A percentile compares a stretch with the other conserved stretches of the same genome.
phyloP scores from a whole-genome alignment of 1,140 invertebrate genomes.

The Archegozetes longisetosus region DNA sequence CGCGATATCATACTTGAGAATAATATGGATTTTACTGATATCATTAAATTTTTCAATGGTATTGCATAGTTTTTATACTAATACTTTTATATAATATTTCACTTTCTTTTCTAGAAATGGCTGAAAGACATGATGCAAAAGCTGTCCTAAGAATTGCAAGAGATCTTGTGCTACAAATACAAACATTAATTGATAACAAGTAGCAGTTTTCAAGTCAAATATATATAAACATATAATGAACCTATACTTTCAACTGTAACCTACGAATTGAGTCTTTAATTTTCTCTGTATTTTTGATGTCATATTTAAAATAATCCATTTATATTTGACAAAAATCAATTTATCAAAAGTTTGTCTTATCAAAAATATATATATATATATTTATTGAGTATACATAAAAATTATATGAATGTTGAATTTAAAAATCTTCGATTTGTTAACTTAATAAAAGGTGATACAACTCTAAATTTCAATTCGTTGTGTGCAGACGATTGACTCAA shows the following conservation, averaged over 20 bases:
- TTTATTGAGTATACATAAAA: no score
- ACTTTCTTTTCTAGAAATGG: constrained; percentile 64
- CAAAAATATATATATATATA: not conserved
- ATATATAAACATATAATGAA: constrained; percentile 24
- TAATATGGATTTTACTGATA: constrained; percentile 92
- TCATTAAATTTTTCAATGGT: constrained; percentile 96
- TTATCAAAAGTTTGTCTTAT: not conserved
- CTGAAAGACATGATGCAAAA: constrained; percentile 70
- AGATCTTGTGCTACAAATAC: constrained; percentile 66
- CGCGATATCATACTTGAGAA: constrained; percentile 83
- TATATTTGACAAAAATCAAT: not conserved
- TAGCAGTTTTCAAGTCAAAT: constrained; percentile 24
- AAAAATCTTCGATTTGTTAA: no score
- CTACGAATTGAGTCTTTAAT: constrained; percentile 27
- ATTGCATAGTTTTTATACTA: constrained; percentile 22
- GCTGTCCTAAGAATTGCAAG: constrained; percentile 61
- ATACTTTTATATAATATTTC: not conserved
- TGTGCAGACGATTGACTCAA: no score
- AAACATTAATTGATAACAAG: constrained; percentile 77
- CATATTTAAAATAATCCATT: not conserved
- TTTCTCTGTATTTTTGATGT: constrained; percentile 14
- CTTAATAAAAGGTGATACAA: no score
- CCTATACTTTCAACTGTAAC: constrained; percentile 25
- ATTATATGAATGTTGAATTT: no score
- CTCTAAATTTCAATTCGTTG: no score